A percentile compares a stretch with the other conserved stretches of the same genome.
Evolutionary conservation across 2,113 vertebrate species (phyloP).

Genomic region (Phasianus colchicus): DNA sequence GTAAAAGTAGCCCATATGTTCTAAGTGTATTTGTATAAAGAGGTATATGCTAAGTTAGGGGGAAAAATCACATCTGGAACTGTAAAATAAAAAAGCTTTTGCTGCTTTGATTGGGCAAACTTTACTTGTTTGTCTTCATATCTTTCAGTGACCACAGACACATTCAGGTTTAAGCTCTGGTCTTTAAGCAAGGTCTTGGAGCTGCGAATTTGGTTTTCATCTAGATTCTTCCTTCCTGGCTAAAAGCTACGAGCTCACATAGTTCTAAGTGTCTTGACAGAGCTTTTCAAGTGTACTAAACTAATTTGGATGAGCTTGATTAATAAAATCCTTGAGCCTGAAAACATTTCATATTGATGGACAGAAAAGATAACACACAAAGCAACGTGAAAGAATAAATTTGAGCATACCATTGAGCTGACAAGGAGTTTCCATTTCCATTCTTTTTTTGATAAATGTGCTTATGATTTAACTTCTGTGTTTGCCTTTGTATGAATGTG

Average conservation of each 20-base stretch:
- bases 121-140: neutral
- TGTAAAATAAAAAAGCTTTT: neutral
- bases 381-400: neutral
- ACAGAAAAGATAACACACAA: neutral
- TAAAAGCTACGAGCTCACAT: neutral
- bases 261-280: neutral
- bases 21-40: slow-evolving; percentile 52
- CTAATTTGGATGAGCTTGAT: neutral
- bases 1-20: slow-evolving; percentile 25
- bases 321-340: slow-evolving; percentile 9
- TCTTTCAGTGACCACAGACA: neutral
- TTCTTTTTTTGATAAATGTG: neutral
- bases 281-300: neutral
- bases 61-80: neutral
- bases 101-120: neutral
- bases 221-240: neutral
- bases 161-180: neutral
- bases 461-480: neutral
- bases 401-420: neutral
- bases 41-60: neutral
- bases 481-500: neutral
- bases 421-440: neutral
- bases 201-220: neutral
- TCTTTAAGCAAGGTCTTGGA: neutral
- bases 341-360: slow-evolving; percentile 8